Evolutionary conservation across 2,113 vertebrate species (phyloP), one percentile per base, ranked within the genome.

Genomic region (Neodontobutis hainanensis): DNA sequence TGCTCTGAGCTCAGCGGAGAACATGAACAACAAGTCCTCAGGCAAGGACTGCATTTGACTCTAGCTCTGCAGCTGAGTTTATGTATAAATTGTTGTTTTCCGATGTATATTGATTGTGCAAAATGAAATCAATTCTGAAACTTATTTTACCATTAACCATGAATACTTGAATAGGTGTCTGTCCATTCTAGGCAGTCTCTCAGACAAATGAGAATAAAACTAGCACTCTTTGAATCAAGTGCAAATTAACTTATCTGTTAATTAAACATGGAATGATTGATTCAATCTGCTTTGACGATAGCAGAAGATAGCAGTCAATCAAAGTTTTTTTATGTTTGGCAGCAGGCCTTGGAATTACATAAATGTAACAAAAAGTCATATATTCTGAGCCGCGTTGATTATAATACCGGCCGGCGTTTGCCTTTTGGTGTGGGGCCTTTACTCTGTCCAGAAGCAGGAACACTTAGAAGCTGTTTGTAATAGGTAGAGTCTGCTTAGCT

Each of bases 81-180:
- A 59, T 62, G 38, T 38, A 53, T 61, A 55, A 12, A 55, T 32
- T 36, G 11, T 43, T 55, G 65, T 56, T 69, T 74, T 70, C 52
- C 63, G 48, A 27, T n/a, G 47, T 38, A 19, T 38, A 12, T 40
- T 49, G 19, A 4, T 11, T 65, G 10, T 14, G 49, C 44, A 62
- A 75, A 67, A 67, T 55, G 43, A 49, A 70, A 62, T 65, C 75
- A 62, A 71, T 66, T 47, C 51, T 9, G 38, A 55, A 38, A 57
- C 49, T 65, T 73, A 49, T 82, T 83, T 82, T 60, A 77, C 63
- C 50, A 14, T 47, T 12, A 46, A 38, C 75, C 58, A 12, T 63
- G 46, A 83, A 72, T 75, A 60, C 59, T 61, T 65, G 56, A 70
- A 67, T 75, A 75, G 79, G 71, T 85, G 84, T 87, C 85, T 77